phyloP scores from a whole-genome alignment of 1,140 invertebrate genomes.

The Danaus plexippus region DNA sequence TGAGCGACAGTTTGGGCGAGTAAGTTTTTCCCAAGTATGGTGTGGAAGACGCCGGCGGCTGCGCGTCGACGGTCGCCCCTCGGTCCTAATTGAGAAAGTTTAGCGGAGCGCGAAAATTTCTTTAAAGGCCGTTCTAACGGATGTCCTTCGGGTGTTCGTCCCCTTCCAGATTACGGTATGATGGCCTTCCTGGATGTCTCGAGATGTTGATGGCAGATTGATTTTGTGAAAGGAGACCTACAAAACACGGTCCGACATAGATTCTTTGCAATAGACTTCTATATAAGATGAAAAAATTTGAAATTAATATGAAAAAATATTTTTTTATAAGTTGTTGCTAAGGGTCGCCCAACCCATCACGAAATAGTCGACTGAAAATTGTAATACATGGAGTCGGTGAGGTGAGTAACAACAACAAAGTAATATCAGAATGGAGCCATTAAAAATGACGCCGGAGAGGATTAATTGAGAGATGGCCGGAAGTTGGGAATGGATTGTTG shows the following conservation, averaged over 20 bases:
- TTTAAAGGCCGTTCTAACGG: conserved; percentile 28
- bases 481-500: conserved; percentile 20
- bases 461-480: conserved; percentile 30
- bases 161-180: conserved; percentile 22
- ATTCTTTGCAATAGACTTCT: too few relatives aligned
- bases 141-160: conserved; percentile 25
- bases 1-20: conserved; percentile 12
- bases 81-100: conserved; percentile 39
- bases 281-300: too few relatives aligned
- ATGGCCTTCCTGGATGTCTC: conserved; percentile 11
- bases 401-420: conserved; percentile 2
- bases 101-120: conserved; percentile 32
- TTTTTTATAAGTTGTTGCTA: too few relatives aligned
- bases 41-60: conserved; percentile 3
- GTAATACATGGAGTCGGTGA: neutral
- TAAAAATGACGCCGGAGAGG: conserved; percentile 25
- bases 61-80: conserved; percentile 3
- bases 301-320: too few relatives aligned
- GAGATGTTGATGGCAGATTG: conserved; percentile 16
- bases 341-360: too few relatives aligned
- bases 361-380: too few relatives aligned
- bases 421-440: conserved; percentile 22
- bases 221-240: conserved; percentile 9
- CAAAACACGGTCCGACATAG: neutral
- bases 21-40: conserved; percentile 16